A percentile compares a stretch with the other conserved stretches of the same genome.
Evolutionary conservation across 2,113 vertebrate species (phyloP).

Genomic region (Pseudorhombus dupliciocellatus): DNA sequence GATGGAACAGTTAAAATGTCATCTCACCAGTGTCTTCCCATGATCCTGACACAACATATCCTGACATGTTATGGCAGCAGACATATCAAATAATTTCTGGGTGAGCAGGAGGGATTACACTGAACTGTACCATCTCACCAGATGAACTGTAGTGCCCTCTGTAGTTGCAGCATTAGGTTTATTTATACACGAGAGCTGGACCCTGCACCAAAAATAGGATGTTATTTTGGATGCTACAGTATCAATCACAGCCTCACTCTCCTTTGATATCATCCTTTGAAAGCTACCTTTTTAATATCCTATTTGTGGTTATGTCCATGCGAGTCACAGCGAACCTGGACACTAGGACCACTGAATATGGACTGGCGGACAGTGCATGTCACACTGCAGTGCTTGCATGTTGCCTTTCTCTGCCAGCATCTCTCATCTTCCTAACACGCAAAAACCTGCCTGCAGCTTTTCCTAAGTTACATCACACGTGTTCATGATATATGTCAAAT

Average conservation of each 20-base stretch:
- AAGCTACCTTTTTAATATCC: background rate
- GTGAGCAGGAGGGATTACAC: background rate
- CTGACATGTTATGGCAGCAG: background rate
- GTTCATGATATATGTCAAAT: too few relatives aligned
- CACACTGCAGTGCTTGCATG: background rate
- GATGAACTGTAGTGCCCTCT: constrained; percentile 32
- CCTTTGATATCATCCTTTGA: background rate
- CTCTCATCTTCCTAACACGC: background rate
- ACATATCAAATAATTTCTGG: background rate
- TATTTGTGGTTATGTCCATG: background rate
- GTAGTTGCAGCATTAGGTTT: background rate
- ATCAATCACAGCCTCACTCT: background rate
- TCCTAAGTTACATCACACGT: background rate
- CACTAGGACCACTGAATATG: background rate
- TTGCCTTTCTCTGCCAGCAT: background rate
- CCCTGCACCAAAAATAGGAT: constrained; percentile 27
- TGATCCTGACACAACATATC: background rate
- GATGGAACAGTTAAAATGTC: background rate
- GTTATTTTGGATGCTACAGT: constrained; percentile 23
- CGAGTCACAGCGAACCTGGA: background rate
- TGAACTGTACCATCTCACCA: constrained; percentile 11
- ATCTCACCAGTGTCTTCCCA: background rate
- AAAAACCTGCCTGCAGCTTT: background rate
- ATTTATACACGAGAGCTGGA: constrained; percentile 19
- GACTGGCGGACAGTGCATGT: background rate